Evolutionary conservation across 2,797 vertebrate species (phyloP).

Genomic region (Merluccius polli): DNA sequence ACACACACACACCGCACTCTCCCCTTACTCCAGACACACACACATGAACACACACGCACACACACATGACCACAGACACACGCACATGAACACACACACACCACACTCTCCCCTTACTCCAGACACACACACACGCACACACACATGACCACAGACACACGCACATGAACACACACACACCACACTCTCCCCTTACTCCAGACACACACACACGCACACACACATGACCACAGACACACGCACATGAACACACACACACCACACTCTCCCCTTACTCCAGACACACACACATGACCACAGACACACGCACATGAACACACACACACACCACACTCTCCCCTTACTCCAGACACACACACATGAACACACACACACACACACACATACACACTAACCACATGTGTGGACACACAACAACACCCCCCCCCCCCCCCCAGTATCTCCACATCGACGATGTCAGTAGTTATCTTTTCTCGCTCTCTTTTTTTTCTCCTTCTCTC

Average conservation of each 20-base stretch:
- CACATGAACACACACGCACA: neutral
- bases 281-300: conserved; percentile 18
- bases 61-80: no score
- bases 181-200: neutral
- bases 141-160: neutral
- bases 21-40: no score
- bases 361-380: neutral
- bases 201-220: conserved; percentile 4
- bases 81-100: neutral
- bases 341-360: neutral
- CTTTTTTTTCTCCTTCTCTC: conserved; percentile 31
- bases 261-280: no score
- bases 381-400: conserved; percentile 3
- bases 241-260: conserved; percentile 12
- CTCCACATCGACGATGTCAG: neutral
- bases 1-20: no score
- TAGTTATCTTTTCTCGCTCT: conserved; percentile 11
- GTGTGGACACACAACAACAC: conserved; percentile 5
- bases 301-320: no score
- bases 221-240: neutral
- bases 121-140: conserved; percentile 3
- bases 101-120: no score
- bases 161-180: neutral
- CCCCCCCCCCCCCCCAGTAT: neutral
- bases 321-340: no score